These are phyloP conservation scores for Mionectes olivaceus DNA, from an alignment of 2,797 vertebrate species.

Conservation along the genomic window DNA sequence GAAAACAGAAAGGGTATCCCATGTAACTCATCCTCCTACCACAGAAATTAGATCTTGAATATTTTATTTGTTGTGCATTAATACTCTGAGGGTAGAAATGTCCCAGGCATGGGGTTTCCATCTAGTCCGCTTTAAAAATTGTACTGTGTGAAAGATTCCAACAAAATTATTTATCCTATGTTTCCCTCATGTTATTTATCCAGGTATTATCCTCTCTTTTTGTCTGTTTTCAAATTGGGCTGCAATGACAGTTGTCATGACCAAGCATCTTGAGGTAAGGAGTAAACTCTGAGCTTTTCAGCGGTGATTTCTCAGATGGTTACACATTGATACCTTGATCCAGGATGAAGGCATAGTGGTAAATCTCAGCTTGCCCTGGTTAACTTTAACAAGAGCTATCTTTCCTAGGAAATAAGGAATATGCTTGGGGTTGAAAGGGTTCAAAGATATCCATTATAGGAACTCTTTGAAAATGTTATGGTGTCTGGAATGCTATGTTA, in stretches of 20 bases:
- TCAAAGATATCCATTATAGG: not conserved
- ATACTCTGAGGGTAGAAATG: not conserved
- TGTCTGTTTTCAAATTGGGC: not conserved
- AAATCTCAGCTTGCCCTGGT: not conserved
- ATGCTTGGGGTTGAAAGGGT: not conserved
- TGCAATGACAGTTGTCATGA: not conserved
- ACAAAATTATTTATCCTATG: not conserved
- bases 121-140: not conserved
- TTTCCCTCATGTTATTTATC: not conserved
- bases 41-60: not conserved
- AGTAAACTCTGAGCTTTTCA: not conserved
- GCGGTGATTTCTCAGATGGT: not conserved
- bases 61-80: not conserved
- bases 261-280: not conserved
- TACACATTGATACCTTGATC: fast-evolving
- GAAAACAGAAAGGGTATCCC: not conserved
- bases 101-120: not conserved
- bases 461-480: not conserved
- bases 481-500: not conserved
- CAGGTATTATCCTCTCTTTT: not conserved
- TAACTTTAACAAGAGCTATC: not conserved
- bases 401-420: not conserved
- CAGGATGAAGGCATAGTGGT: not conserved
- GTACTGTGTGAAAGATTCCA: not conserved
- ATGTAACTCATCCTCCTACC: not conserved